A percentile compares a stretch with the other conserved stretches of the same genome.
Evolutionary conservation across 1,140 invertebrate genomes (phyloP).

Genomic region (Hylyphantes graminicola): DNA sequence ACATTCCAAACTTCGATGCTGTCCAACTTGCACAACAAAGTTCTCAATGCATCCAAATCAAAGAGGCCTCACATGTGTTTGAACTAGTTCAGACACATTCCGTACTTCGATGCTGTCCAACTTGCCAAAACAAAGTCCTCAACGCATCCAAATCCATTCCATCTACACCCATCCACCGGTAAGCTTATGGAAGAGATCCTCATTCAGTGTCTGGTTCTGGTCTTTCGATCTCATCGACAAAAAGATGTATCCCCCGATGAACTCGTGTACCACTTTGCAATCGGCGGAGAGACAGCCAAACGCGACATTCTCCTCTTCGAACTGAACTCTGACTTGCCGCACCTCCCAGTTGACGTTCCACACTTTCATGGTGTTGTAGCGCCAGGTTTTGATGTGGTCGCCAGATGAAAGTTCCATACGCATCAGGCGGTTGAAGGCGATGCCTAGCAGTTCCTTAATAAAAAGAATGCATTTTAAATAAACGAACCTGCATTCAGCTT

Average conservation of each 20-base stretch:
- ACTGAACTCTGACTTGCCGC: constrained; percentile 97
- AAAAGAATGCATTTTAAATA: too few relatives aligned
- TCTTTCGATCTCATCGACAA: constrained; percentile 98
- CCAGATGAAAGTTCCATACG: constrained; percentile 92
- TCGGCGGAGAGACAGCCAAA: constrained; percentile 95
- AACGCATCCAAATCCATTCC: background rate
- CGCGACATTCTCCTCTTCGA: constrained; percentile 93
- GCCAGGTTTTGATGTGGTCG: constrained; percentile 97
- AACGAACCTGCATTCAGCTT: too few relatives aligned
- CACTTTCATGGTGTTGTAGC: constrained; percentile 97
- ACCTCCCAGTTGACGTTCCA: constrained; percentile 99
- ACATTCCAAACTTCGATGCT: too few relatives aligned
- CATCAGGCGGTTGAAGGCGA: constrained; percentile 95
- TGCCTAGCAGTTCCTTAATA: constrained; percentile 86
- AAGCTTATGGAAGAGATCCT: constrained; percentile 98
- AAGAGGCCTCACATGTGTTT: too few relatives aligned
- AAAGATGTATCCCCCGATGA: constrained; percentile 99
- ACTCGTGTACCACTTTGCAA: constrained; percentile 98
- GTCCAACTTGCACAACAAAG: too few relatives aligned
- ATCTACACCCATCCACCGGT: constrained; percentile 89
- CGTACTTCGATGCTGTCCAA: background rate
- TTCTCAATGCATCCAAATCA: too few relatives aligned
- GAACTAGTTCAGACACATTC: background rate
- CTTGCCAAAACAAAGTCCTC: background rate
- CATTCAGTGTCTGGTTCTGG: constrained; percentile 95